Base-by-base conservation (phyloP, 2,113 vertebrate genomes). In the Trichomycterus rosablanca region DNA sequence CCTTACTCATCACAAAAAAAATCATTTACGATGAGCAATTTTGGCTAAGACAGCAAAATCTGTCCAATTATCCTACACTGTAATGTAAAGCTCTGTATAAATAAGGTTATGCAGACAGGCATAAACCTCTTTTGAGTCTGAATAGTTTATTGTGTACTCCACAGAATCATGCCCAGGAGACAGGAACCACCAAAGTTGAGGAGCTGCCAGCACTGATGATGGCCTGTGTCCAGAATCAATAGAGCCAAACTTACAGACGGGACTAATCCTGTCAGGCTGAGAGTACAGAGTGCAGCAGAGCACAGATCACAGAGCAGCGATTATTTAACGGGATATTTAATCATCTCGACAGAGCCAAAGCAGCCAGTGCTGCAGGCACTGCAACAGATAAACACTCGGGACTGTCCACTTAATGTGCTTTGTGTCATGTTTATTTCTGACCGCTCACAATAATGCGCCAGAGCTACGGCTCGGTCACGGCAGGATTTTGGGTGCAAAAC, bases 171-270 rank as follows among this genome's bases (percentile, higher is more conserved):
- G 28, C 61, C 61, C 50, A 34, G n/a, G 61, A 63, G 61, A 54
- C 49, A 28, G 39, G 23, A 20, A 34, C n/a, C 37, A 7, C 12
- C 49, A 35, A 28, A 7, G 30, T 24, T 52, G 50, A 54, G 50
- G 8, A 20, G 4, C 40, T 61, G 58, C 66, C 66, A 68, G 50
- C 15, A 5, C 24, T 58, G 34, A 46, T 30, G 30, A 54, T 24
- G 51, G 49, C 40, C 37, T 14, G 1, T 5, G 15, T 34, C 66
- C 66, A 54, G 50, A 68, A 68, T 68, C 66, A 40, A 68, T 68
- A 61, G 30, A 14, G 0, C 42, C 42, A 22, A 53, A 46, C 5
- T 48, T 67, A 46, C 32, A 61, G 44, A 55, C 12, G 4, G 3
- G 26, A 24, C 40, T 45, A 14, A 60, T 67, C 42, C 48, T 45